phyloP scores from a whole-genome alignment of 92 coral and sea anemone genomes.

The Phenganax stokvisi region DNA sequence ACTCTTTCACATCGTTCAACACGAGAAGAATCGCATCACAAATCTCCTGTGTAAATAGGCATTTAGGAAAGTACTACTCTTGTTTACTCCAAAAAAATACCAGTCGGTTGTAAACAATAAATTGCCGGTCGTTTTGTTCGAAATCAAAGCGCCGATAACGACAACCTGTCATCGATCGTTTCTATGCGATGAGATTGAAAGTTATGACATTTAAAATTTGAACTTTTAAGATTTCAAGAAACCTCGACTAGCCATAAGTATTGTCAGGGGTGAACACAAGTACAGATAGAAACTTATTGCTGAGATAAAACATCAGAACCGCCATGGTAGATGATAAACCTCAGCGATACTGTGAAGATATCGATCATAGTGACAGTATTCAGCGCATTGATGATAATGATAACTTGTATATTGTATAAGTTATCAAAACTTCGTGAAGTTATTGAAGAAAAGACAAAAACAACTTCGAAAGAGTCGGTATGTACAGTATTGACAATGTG shows the following conservation, averaged over 20 bases:
- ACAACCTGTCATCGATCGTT: conserved; percentile 1
- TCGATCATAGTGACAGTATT: conserved; percentile 24
- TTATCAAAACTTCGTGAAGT: conserved; percentile 56
- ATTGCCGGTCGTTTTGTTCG: conserved; percentile 11
- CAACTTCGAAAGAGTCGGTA: neutral
- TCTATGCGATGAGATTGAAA: neutral
- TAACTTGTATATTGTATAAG: conserved; percentile 83
- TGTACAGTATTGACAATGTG: neutral
- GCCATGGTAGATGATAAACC: conserved; percentile 27
- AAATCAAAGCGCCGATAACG: neutral
- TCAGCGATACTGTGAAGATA: conserved; percentile 30
- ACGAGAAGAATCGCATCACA: too few relatives aligned
- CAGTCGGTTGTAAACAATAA: neutral
- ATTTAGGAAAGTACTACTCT: neutral
- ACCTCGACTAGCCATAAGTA: too few relatives aligned
- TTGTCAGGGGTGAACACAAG: too few relatives aligned
- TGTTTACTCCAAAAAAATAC: neutral
- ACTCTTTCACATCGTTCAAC: too few relatives aligned
- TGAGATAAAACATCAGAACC: neutral
- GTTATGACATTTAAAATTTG: neutral
- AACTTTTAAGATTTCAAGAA: neutral
- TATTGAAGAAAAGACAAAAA: conserved; percentile 9
- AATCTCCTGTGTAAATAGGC: neutral
- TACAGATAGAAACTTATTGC: too few relatives aligned
- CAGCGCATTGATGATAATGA: conserved; percentile 53